Evolutionary conservation across 2,797 vertebrate genomes (phyloP), one percentile per base, ranked within the genome.

Genomic region (Urosaurus nigricauda): DNA sequence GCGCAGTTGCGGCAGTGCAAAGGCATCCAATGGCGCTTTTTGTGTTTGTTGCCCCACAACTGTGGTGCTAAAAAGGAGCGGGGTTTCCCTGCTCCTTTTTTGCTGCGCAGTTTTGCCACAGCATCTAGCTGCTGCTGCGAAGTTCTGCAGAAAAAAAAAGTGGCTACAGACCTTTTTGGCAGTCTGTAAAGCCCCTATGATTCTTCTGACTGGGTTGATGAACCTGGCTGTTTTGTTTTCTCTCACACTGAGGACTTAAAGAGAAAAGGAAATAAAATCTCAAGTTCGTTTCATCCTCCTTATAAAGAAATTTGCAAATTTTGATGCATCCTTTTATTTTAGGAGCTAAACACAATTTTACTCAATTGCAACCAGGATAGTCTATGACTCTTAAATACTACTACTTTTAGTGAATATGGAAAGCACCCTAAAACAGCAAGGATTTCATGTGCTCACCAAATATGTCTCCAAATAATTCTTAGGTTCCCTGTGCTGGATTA

Each of bases 401-500:
- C 35, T 53, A 47, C 26, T 73, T 74, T 63, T 14, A 35, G 8
- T 37, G 35, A 84, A 58, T 43, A 79, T 79, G 63, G 65, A 16
- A 56, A 71, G 63, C 56, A 81, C 12, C 26, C 70, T 75, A 89
- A 85, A 63, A 85, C 79, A 89, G 43, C 37, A 26, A 65, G 47
- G 19, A 51, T 77, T 73, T 89, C 21, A 84, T 79, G 21, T 60
- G 21, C 51, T 84, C 63, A 60, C 58, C 70, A 81, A 65, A 63
- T 60, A 81, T 53, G 40, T 51, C n/a, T 58, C 56, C 65, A 74
- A 78, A 74, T 82, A 87, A 73, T 73, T 40, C 70, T 80, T 24
- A 77, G 79, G 43, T 79, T 74, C 21, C 35, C 26, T 51, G 14
- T 37, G 37, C 47, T 84, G 51, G 17, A 84, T 88, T 84, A 79